Percentiles rank a stretch among this genome's conserved stretches.
Conservation (phyloP, 1,140 invertebrate species). For the Drosophila micromelanica region DNA sequence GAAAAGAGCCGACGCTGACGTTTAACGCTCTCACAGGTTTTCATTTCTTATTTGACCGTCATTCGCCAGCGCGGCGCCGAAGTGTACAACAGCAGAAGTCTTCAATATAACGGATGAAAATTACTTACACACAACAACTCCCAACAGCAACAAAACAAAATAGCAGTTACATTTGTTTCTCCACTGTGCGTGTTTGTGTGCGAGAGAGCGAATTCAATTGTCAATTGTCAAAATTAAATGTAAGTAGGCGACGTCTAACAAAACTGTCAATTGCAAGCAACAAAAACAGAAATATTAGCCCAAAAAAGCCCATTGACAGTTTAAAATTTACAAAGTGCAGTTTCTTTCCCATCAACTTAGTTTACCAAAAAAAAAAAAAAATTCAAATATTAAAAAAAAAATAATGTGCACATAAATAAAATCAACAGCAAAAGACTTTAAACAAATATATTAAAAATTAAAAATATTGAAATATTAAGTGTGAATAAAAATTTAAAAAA, state of each 20-base stretch:
- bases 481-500: conserved; percentile 15
- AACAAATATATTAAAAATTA: conserved; percentile 6
- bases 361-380: not conserved
- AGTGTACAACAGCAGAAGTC: conserved; percentile 66
- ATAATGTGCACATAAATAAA: conserved; percentile 11
- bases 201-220: conserved; percentile 27
- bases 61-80: conserved; percentile 71
- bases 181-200: not conserved
- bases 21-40: conserved; percentile 58
- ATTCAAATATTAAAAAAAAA: conserved; percentile 10
- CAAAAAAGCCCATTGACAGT: conserved; percentile 31
- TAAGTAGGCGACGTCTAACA: conserved; percentile 33
- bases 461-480: not conserved
- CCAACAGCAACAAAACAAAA: conserved; percentile 10
- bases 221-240: conserved; percentile 42
- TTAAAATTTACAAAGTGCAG: conserved; percentile 41
- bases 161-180: conserved; percentile 21
- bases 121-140: conserved; percentile 25
- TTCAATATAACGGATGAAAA: conserved; percentile 52
- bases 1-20: conserved; percentile 32
- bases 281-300: not conserved
- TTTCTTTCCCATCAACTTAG: conserved; percentile 23
- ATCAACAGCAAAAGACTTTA: not conserved
- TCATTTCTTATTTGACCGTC: conserved; percentile 78
- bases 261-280: conserved; percentile 11